These are phyloP conservation scores for Dryobotodes eremita DNA, from an alignment of 2,888 invertebrate genomes.

Conservation along the genomic window DNA sequence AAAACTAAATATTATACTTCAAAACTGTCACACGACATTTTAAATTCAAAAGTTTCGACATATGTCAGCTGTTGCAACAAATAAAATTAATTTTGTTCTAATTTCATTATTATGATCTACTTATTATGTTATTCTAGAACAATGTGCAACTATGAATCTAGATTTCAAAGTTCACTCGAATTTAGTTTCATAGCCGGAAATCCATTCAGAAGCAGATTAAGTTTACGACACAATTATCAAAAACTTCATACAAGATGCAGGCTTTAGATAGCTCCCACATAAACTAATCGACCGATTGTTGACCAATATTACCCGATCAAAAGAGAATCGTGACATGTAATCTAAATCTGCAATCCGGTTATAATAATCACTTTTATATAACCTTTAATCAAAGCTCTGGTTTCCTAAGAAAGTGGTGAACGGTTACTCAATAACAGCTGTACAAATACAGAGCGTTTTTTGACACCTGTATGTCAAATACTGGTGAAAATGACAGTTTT, in stretches of 20 bases:
- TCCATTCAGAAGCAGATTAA: background rate
- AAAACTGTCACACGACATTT: slow-evolving; percentile 15
- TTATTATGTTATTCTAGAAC: slow-evolving; percentile 1
- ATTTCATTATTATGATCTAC: background rate
- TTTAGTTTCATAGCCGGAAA: background rate
- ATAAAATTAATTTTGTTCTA: background rate
- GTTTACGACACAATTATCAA: background rate
- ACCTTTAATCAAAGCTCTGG: background rate
- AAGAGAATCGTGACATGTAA: slow-evolving; percentile 24
- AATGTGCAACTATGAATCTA: background rate
- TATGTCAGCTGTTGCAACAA: background rate
- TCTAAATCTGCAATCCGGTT: background rate
- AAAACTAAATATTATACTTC: background rate
- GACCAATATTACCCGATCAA: slow-evolving; percentile 21
- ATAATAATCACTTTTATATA: slow-evolving; percentile 23
- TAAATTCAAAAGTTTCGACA: background rate
- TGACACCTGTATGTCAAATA: no score
- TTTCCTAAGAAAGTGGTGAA: background rate
- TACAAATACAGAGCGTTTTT: background rate
- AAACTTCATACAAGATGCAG: background rate
- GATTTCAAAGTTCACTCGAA: background rate
- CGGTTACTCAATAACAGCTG: no score
- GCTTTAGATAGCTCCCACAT: slow-evolving; percentile 3
- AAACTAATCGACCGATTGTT: slow-evolving; percentile 17
- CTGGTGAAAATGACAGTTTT: background rate